Conservation (phyloP, 2,888 invertebrate genomes). For the Osmoderma eremita region DNA sequence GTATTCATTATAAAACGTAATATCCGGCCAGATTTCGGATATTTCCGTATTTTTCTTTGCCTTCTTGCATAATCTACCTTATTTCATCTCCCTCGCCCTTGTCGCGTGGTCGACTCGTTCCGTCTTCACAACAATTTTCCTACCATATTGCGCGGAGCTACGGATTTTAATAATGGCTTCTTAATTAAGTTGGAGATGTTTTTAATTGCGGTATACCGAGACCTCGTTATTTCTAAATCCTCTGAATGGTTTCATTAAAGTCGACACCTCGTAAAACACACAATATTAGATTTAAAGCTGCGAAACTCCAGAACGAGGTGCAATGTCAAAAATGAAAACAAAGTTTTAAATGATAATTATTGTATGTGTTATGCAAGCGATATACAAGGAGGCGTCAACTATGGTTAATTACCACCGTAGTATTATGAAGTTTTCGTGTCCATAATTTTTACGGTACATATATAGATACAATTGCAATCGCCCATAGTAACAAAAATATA, state of each 20-base stretch:
- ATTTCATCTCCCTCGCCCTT: conserved; percentile 44
- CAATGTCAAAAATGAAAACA: too few species aligned
- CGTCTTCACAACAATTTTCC: conserved; percentile 52
- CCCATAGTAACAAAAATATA: too few species aligned
- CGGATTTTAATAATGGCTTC: conserved; percentile 63
- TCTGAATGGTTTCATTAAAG: conserved; percentile 62
- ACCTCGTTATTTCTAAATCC: conserved; percentile 60
- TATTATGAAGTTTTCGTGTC: too few species aligned
- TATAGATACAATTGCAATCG: too few species aligned
- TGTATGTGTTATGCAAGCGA: too few species aligned
- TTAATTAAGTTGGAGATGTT: conserved; percentile 64
- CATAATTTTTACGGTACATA: too few species aligned
- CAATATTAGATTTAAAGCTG: conserved; percentile 17
- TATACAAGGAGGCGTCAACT: too few species aligned
- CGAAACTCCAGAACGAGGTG: too few species aligned
- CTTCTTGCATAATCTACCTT: conserved; percentile 52
- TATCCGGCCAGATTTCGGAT: conserved; percentile 58
- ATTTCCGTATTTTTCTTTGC: conserved; percentile 57
- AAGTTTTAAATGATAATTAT: too few species aligned
- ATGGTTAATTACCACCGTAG: too few species aligned
- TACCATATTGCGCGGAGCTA: conserved; percentile 56
- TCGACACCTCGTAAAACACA: conserved; percentile 62
- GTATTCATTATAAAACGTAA: conserved; percentile 61
- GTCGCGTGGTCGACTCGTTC: conserved; percentile 29
- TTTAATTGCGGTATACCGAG: conserved; percentile 62